phyloP scores from a whole-genome alignment of 2,797 vertebrate genomes.

The Rhinogobio ventralis region DNA sequence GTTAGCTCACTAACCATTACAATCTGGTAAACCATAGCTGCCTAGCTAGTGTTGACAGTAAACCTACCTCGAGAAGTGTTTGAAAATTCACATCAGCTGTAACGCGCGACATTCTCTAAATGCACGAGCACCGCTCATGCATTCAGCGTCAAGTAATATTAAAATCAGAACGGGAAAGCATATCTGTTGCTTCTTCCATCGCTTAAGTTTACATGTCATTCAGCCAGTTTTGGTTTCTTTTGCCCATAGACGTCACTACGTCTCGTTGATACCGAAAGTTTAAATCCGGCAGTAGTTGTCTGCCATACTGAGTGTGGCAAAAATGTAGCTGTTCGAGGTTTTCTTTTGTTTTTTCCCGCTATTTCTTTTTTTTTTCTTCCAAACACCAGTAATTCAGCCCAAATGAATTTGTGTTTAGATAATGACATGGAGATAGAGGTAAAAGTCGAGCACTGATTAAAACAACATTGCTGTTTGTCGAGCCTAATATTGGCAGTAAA shows the following conservation, averaged over 20 bases:
- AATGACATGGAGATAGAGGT: not conserved
- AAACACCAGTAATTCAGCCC: not conserved
- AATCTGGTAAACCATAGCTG: not conserved
- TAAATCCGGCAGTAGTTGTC: not conserved
- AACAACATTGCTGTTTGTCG: not conserved
- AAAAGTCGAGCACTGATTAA: not conserved
- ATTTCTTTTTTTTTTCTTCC: not conserved
- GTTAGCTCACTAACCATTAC: constrained; percentile 17
- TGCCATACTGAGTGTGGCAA: constrained; percentile 52
- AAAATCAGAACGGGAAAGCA: not conserved
- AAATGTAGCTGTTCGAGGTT: not conserved
- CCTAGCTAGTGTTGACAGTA: not conserved
- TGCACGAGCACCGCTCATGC: not conserved
- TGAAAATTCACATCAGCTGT: constrained; percentile 54
- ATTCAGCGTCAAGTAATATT: constrained; percentile 23
- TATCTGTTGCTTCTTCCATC: constrained; percentile 39
- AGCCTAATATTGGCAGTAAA: not conserved
- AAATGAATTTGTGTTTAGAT: not conserved
- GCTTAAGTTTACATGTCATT: constrained; percentile 45
- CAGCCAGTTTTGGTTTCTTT: constrained; percentile 37
- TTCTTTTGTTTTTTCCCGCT: not conserved
- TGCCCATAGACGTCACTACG: constrained; percentile 3
- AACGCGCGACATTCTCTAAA: constrained; percentile 57
- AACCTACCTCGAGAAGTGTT: constrained; percentile 64
- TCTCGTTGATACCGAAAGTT: not conserved